These are phyloP conservation scores for Platalea minor DNA, from an alignment of 2,797 vertebrate species.

Conservation along the genomic window DNA sequence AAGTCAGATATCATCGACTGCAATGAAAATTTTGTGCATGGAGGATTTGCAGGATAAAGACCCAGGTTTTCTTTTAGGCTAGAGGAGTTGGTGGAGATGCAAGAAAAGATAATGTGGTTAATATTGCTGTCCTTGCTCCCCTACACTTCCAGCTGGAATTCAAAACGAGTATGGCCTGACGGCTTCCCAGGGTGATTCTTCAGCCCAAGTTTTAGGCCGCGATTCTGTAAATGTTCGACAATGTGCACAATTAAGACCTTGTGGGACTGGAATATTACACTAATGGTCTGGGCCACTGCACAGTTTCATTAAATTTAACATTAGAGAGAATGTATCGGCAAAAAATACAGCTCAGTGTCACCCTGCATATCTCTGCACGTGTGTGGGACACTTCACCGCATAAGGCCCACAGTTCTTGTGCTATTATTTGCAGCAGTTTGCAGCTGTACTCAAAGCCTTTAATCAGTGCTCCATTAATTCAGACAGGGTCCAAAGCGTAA, in stretches of 20 bases:
- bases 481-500: neutral
- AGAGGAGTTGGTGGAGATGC: neutral
- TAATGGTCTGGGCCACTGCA: neutral
- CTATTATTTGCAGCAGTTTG: neutral
- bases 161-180: neutral
- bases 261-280: neutral
- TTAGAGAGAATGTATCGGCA: neutral
- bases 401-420: neutral
- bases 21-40: slow-evolving; percentile 22
- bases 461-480: neutral
- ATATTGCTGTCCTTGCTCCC: neutral
- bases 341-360: neutral
- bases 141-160: neutral
- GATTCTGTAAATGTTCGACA: neutral
- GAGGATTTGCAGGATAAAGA: slow-evolving; percentile 51
- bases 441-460: neutral
- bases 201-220: neutral
- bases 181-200: neutral
- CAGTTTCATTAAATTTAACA: neutral
- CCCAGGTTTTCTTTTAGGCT: slow-evolving; percentile 17
- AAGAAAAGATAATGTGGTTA: neutral
- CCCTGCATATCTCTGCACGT: neutral
- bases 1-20: slow-evolving; percentile 58
- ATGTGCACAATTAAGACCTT: neutral
- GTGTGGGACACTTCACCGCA: neutral